Conservation (phyloP, 2,797 vertebrate genomes). For the Buceros bicornis region DNA sequence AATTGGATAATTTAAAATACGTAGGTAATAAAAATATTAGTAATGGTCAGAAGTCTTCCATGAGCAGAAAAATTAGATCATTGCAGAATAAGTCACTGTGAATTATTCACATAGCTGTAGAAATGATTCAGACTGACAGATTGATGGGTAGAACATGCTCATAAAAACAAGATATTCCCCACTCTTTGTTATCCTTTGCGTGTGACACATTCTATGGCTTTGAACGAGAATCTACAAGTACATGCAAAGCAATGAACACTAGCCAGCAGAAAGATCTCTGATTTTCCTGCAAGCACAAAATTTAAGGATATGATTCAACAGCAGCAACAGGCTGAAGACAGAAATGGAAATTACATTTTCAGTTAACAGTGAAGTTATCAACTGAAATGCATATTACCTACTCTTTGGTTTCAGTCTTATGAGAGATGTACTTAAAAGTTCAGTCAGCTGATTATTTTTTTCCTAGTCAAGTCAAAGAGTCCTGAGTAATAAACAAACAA, state of each 20-base stretch:
- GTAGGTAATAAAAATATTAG: conserved; percentile 17
- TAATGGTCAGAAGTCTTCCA: neutral
- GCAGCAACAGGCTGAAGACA: neutral
- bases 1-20: neutral
- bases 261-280: neutral
- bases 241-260: neutral
- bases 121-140: conserved; percentile 56
- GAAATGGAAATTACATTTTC: neutral
- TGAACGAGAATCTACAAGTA: neutral
- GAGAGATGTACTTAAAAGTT: neutral
- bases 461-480: neutral
- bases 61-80: conserved; percentile 31
- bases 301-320: neutral
- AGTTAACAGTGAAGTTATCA: neutral
- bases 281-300: neutral
- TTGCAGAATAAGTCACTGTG: conserved; percentile 25
- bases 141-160: conserved; percentile 22
- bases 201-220: neutral
- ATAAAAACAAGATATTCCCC: conserved; percentile 43
- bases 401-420: neutral
- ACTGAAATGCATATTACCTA: neutral
- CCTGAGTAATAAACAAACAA: neutral
- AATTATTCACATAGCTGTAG: conserved; percentile 40
- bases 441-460: neutral
- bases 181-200: conserved; percentile 23